A percentile compares a stretch with the other conserved stretches of the same genome.
These are phyloP conservation scores for Phasianus colchicus DNA, from an alignment of 2,113 vertebrate species.

Conservation along the genomic window DNA sequence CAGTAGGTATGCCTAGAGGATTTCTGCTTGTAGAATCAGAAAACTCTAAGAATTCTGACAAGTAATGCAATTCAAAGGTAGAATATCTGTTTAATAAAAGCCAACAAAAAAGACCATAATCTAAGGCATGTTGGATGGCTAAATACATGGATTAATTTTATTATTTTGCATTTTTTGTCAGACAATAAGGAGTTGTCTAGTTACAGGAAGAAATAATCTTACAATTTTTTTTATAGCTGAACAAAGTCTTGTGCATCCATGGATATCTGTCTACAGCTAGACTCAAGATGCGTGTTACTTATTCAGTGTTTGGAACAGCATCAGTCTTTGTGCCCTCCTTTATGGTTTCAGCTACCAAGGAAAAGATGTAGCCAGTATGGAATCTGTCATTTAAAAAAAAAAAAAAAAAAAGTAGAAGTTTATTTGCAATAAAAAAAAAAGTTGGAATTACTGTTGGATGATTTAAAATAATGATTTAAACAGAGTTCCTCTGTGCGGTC, in stretches of 20 bases:
- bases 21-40: not conserved
- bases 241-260: not conserved
- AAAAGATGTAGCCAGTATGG: not conserved
- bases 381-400: not conserved
- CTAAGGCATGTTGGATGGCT: not conserved
- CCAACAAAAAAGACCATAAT: not conserved
- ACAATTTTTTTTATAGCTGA: not conserved
- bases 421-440: not conserved
- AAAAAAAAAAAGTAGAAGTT: not conserved
- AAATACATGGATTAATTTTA: not conserved
- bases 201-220: not conserved
- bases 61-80: not conserved
- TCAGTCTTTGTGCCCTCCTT: not conserved
- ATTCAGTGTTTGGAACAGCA: rapidly evolving
- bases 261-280: not conserved
- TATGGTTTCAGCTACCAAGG: not conserved
- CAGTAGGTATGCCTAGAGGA: not conserved
- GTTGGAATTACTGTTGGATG: not conserved
- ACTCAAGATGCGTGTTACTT: not conserved
- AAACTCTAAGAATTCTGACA: not conserved
- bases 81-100: not conserved
- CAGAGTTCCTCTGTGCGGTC: not conserved
- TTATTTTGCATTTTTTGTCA: not conserved
- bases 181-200: not conserved
- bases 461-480: not conserved